Percentiles rank a stretch among this genome's conserved stretches.
Conservation (phyloP, 2,797 vertebrate genomes). For the Balearica regulorum region DNA sequence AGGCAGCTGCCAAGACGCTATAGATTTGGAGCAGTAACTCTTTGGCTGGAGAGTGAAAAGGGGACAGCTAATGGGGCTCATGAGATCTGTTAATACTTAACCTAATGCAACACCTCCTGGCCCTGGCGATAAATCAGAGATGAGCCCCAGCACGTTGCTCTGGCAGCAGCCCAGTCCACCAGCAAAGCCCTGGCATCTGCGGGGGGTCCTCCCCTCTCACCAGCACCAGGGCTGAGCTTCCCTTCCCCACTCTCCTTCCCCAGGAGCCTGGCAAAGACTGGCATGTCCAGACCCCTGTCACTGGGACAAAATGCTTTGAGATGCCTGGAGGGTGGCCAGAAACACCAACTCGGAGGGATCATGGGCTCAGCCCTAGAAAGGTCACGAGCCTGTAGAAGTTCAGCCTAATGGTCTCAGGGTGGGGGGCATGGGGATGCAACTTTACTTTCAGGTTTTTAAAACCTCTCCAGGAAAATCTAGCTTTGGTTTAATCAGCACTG, state of each 20-base stretch:
- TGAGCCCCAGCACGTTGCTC: neutral
- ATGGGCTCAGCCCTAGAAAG: neutral
- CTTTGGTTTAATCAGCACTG: conserved; percentile 18
- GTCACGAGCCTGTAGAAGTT: neutral
- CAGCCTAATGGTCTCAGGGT: neutral
- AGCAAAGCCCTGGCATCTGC: neutral
- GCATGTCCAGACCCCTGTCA: rapidly evolving
- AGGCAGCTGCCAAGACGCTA: conserved; percentile 55
- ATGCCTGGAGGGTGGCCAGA: rapidly evolving
- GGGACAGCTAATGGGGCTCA: conserved; percentile 67
- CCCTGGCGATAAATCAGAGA: conserved; percentile 48
- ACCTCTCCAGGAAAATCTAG: neutral
- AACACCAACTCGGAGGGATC: neutral
- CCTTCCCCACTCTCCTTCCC: neutral
- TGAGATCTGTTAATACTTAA: conserved; percentile 69
- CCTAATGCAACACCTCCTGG: conserved; percentile 50
- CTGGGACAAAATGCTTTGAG: neutral
- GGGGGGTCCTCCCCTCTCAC: neutral
- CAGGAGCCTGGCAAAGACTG: neutral
- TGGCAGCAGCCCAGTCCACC: neutral
- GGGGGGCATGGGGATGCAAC: neutral
- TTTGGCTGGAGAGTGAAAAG: conserved; percentile 34
- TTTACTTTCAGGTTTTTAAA: neutral
- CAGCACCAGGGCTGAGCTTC: rapidly evolving
- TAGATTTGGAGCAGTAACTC: conserved; percentile 63